phyloP scores from a whole-genome alignment of 2,888 invertebrate genomes.

The Polyommatus iphigenia region DNA sequence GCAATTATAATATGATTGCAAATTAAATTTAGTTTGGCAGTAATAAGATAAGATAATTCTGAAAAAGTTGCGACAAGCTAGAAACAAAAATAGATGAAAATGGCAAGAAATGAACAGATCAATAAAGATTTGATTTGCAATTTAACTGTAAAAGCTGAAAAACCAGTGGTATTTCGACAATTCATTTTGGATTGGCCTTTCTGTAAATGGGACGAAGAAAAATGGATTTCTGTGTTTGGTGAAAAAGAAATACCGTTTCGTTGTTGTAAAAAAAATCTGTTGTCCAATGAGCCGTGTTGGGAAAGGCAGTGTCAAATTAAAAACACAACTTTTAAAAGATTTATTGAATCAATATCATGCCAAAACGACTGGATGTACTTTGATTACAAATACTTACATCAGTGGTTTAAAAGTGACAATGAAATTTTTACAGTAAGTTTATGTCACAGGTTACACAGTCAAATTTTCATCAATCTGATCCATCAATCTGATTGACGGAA shows the following conservation, averaged over 20 bases:
- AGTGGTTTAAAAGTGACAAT: conserved; percentile 81
- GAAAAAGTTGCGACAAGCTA: background rate
- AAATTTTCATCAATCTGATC: too few relatives aligned
- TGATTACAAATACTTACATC: conserved; percentile 90
- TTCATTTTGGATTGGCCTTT: conserved; percentile 80
- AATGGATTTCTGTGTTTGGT: conserved; percentile 81
- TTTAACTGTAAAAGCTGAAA: conserved; percentile 51
- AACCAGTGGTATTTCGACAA: conserved; percentile 78
- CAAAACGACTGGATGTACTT: conserved; percentile 87
- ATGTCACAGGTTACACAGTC: background rate
- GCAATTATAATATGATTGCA: too few relatives aligned
- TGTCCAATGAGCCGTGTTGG: conserved; percentile 86
- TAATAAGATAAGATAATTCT: too few relatives aligned
- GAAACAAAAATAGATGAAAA: background rate
- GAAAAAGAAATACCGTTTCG: conserved; percentile 81
- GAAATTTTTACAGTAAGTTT: conserved; percentile 78
- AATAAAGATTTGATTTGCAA: conserved; percentile 55
- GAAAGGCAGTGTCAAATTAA: conserved; percentile 84
- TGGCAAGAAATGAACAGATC: conserved; percentile 42
- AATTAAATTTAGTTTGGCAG: too few relatives aligned
- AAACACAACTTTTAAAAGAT: conserved; percentile 82
- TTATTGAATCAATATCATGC: conserved; percentile 68
- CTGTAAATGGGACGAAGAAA: conserved; percentile 80
- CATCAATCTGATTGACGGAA: too few relatives aligned
- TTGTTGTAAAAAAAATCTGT: conserved; percentile 59